Percentiles rank a stretch among this genome's conserved stretches.
phyloP scores from a whole-genome alignment of 2,888 invertebrate genomes.

The Limenitis arthemis region DNA sequence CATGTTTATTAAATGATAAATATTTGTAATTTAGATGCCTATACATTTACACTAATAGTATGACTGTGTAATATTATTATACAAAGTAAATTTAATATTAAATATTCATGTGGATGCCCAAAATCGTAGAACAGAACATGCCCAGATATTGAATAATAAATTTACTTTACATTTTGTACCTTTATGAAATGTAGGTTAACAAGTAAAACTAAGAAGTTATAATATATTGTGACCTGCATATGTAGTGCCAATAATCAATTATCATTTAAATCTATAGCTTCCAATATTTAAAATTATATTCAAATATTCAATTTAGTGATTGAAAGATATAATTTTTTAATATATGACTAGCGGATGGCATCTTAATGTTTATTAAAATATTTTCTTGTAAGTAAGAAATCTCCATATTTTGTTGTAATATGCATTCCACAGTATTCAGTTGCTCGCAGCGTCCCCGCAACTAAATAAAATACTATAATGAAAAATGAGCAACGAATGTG shows the following conservation, averaged over 20 bases:
- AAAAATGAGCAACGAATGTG: conserved; percentile 65
- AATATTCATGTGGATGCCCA: too few species aligned
- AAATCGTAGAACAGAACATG: not conserved
- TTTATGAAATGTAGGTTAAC: not conserved
- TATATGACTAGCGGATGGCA: conserved; percentile 26
- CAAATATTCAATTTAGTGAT: conserved; percentile 35
- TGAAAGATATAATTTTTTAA: conserved; percentile 15
- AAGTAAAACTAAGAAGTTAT: conserved; percentile 32
- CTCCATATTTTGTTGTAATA: conserved; percentile 15
- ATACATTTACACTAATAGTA: conserved; percentile 24
- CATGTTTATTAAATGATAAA: conserved; percentile 25
- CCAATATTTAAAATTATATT: conserved; percentile 39
- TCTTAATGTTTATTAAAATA: conserved; percentile 37
- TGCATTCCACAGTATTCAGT: conserved; percentile 60
- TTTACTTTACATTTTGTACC: not conserved
- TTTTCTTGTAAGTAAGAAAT: conserved; percentile 13
- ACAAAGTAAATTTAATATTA: conserved; percentile 2
- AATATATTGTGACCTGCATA: conserved; percentile 57
- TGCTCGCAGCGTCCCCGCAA: conserved; percentile 29
- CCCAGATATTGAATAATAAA: not conserved
- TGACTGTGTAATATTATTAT: conserved; percentile 42
- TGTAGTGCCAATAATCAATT: conserved; percentile 64
- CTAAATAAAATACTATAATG: conserved; percentile 30
- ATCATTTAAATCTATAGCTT: conserved; percentile 37
- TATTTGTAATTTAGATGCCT: conserved; percentile 37